Base-by-base conservation (phyloP, 2,888 invertebrate species). In the Dinocampus coccinellae region DNA sequence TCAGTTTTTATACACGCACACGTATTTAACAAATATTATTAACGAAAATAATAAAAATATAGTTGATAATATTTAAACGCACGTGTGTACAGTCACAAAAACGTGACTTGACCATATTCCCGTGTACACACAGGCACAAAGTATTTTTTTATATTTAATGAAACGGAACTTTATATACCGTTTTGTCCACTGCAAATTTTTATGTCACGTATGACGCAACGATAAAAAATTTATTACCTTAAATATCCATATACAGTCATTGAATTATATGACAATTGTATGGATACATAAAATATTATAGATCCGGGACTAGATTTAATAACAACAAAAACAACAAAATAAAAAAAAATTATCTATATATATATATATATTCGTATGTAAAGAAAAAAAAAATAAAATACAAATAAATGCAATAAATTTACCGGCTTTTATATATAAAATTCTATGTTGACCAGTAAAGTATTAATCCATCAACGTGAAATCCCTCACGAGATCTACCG, bases 401-500 rank as follows among this genome's bases (percentile, higher is more conserved):
- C 13, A 16, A 9, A 42, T 11, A 42, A 42, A 10, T 16, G 3
- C n/a, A 13, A 2, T 16, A 42, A 11, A 11, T 2, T n/a, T 47
- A 47, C 7, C 3, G 1, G 16, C 6, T 47, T 16, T 16, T 16
- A 47, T 47, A 20, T 16, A 47, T 47, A 16, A 7, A 47, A 7
- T 16, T 4, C 47, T 16, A 47, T 47, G 47, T 47, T 63, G 47
- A 47, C 39, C 47, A 63, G 47, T 47, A 47, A 63, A 47, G 63
- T 16, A 52, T n/a, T 63, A 63, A 63, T 63, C 42, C n/a, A 47
- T 63, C 29, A 47, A 63, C 29, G 47, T 47, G 29, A 63, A 63
- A 63, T 63, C 29, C 63, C 47, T 47, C 33, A 60, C 57, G 36
- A n/a, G 13, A 36, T 58, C 34, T 34, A 52, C 70, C 65, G 65